Evolutionary conservation across 2,113 vertebrate species (phyloP), one percentile per base, ranked within the genome.

Genomic region (Phodopus roborovskii): DNA sequence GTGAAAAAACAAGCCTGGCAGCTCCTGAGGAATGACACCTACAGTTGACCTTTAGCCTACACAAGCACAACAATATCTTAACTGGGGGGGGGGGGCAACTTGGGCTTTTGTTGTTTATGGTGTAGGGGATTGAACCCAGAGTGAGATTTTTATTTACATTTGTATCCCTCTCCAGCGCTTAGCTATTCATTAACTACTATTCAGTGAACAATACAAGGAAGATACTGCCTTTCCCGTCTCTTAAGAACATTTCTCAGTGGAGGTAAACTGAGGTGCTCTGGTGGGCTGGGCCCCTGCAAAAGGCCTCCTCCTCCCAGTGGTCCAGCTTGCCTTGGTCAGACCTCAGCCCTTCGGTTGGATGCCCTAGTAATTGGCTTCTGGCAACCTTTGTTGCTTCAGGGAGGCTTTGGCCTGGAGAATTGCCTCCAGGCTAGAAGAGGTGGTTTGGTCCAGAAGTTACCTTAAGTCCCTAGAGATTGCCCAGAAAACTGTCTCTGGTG

Each of bases 371-470:
- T 92, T 95, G 83, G 71, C 94, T 94, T 70, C 24, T 62, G 73
- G 92, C 91, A 58, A 70, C 92, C 70, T 96, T 90, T 74, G 22
- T 74, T 68, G 81, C 88, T 95, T 81, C 5, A 16, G 53, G 91
- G 82, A 94, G 62, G 73, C 70, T 70, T 66, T 50, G 53, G 81
- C 42, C 42, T 74, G 28, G 48, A 60, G 42, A 66, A 42, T 62
- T 66, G n/a, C 48, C 58, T 26, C 7, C 22, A 10, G 53, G 81
- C 62, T 87, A 88, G n/a, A 68, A 89, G 42, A 62, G 39, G 45
- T 77, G 50, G 73, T 4, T 58, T 77, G 78, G 81, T 73, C 60
- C 83, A 64, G 48, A 36, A 77, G 45, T 70, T 94, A 53, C 45
- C 78, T 33, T 1, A 62, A 50, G 5, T 22, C 45, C 88, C 79